Percentiles rank a stretch among this genome's conserved stretches.
Evolutionary conservation across 2,888 invertebrate genomes (phyloP).

Genomic region (Andrena flavipes): DNA sequence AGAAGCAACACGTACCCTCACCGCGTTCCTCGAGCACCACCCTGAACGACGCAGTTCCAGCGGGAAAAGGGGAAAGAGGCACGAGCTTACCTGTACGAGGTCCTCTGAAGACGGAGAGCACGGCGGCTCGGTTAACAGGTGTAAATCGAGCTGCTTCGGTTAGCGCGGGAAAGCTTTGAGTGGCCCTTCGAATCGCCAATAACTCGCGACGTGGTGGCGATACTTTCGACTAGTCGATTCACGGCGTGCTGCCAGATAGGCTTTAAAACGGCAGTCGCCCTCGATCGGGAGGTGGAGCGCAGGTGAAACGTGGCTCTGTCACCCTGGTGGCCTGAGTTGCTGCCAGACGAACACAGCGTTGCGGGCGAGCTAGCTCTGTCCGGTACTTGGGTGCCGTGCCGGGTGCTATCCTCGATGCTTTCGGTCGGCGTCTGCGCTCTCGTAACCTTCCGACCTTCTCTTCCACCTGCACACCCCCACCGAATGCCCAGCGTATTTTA

Average conservation of each 20-base stretch:
- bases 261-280: neutral
- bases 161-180: slow-evolving; percentile 67
- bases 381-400: slow-evolving; percentile 81
- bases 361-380: slow-evolving; percentile 83
- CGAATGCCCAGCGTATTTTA: slow-evolving; percentile 51
- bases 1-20: neutral
- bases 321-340: slow-evolving; percentile 1
- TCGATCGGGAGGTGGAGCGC: neutral
- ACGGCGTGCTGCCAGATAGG: neutral
- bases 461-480: slow-evolving; percentile 68
- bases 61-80: neutral
- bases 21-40: neutral
- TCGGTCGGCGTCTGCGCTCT: slow-evolving; percentile 80
- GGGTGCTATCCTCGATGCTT: slow-evolving; percentile 79
- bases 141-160: slow-evolving; percentile 40
- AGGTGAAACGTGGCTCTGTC: slow-evolving; percentile 20
- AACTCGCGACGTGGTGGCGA: slow-evolving; percentile 22
- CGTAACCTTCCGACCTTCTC: slow-evolving; percentile 70
- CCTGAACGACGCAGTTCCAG: neutral
- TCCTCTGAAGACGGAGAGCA: slow-evolving; percentile 5
- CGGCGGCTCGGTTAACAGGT: slow-evolving; percentile 65
- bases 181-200: slow-evolving; percentile 40
- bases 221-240: neutral
- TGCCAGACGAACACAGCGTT: slow-evolving; percentile 66
- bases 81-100: slow-evolving; percentile 38